Evolutionary conservation across 2,113 vertebrate genomes (phyloP).

Genomic region (Chauna torquata): DNA sequence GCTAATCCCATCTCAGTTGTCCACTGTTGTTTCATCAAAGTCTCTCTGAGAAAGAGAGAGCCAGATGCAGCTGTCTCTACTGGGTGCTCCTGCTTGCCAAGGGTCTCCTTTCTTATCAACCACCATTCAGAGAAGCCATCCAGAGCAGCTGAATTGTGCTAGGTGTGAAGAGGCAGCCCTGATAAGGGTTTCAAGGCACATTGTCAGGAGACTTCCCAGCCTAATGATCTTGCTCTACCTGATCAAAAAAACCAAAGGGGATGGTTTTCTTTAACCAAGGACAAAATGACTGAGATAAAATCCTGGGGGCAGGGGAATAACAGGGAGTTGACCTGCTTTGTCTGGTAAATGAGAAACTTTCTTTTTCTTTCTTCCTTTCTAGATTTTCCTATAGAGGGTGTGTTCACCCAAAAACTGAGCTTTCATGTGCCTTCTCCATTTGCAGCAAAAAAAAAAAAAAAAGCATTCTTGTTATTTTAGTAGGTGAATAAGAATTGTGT

Average conservation of each 20-base stretch:
- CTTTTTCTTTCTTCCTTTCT: not conserved
- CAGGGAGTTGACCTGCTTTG: not conserved
- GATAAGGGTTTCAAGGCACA: not conserved
- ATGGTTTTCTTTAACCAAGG: not conserved
- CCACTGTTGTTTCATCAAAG: not conserved
- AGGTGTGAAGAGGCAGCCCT: not conserved
- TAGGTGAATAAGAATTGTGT: not conserved
- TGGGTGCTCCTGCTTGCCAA: no score
- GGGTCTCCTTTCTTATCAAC: not conserved
- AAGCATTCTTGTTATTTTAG: not conserved
- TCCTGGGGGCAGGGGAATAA: not conserved
- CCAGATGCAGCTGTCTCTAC: not conserved
- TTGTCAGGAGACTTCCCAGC: accelerated
- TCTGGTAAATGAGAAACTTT: no score
- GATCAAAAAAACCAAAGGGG: no score
- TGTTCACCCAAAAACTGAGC: not conserved
- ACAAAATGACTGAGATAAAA: not conserved
- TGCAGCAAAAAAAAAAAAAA: not conserved
- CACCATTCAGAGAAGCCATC: not conserved
- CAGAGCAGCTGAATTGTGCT: not conserved
- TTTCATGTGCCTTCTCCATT: not conserved
- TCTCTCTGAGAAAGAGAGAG: not conserved
- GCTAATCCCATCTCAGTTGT: not conserved
- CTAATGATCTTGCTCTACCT: not conserved
- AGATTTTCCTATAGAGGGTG: not conserved